Evolutionary conservation across 2,113 vertebrate species (phyloP), one percentile per base, ranked within the genome.

Genomic region (Albula goreensis): DNA sequence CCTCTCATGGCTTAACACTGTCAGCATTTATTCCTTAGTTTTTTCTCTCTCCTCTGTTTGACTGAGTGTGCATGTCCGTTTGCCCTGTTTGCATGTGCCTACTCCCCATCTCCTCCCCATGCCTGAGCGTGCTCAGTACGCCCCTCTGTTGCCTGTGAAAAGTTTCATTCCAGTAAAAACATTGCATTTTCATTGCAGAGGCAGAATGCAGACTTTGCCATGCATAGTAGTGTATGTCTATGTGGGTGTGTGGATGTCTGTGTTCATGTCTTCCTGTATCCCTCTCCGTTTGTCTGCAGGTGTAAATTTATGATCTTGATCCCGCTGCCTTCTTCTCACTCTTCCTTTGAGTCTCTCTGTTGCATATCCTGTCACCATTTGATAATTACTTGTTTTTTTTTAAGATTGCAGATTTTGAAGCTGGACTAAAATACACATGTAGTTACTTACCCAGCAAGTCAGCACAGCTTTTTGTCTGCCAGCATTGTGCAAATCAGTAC

Each of bases 21-120:
- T 60, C 17, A 60, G 56, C 90, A 88, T 87, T 83, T 89, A 82
- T 95, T 94, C 93, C 95, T 95, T 94, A 90, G 80, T 82, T 82
- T 83, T 80, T 81, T 63, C 8, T 57, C 25, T 60, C 1, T 66
- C 7, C 25, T 13, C 11, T 83, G 2, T 49, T 17, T 63, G 9
- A 12, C 5, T 83, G 31, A 19, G 57, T 83, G 56, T 66, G 82
- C 56, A 83, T 66, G 82, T 66, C 41, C 49, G 17, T 66, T 83
- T 53, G 31, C n/a, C 56, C 57, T 66, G 57, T 66, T 63, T 66
- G 82, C 82, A 66, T 83, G 82, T 12, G 48, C 41, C 77, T 78
- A 9, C 41, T 12, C 41, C 63, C 17, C 22, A 19, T 82, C 51
- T 31, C n/a, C 31, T 22, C 52, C 15, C 7, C 50, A 56, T 50